phyloP scores from a whole-genome alignment of 2,113 vertebrate genomes.

The Oenanthe melanoleuca region DNA sequence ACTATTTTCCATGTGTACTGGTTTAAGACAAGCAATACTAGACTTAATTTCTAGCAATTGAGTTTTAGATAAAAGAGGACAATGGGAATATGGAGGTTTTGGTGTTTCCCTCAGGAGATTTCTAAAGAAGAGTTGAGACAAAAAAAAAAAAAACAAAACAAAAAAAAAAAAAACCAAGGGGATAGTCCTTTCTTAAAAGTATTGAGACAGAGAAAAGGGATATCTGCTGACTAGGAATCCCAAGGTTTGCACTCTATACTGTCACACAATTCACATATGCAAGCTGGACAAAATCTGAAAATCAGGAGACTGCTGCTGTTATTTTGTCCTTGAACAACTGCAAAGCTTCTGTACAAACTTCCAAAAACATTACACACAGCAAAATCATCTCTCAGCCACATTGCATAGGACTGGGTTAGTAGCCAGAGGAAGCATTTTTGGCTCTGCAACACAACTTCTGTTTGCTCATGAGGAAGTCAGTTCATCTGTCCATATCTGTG shows the following conservation, averaged over 20 bases:
- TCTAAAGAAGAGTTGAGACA: not conserved
- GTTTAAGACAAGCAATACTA: not conserved
- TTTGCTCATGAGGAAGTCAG: not conserved
- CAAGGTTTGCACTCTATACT: not conserved
- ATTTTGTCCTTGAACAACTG: not conserved
- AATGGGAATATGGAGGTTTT: not conserved
- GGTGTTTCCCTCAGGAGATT: not conserved
- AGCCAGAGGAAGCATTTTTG: not conserved
- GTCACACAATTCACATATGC: fast-evolving
- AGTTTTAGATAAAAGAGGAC: not conserved
- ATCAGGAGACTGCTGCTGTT: not conserved
- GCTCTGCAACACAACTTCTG: not conserved
- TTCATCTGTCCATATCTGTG: not conserved
- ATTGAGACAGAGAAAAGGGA: not conserved
- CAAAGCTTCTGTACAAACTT: not conserved
- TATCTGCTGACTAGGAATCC: not conserved
- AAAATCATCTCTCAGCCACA: not conserved
- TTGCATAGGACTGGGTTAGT: not conserved
- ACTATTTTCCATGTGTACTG: not conserved
- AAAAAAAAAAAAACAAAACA: no score
- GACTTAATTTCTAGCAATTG: not conserved
- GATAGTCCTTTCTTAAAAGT: not conserved
- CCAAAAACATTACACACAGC: not conserved
- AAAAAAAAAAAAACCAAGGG: not conserved
- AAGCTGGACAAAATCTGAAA: not conserved